Percentiles rank a stretch among this genome's conserved stretches.
Conservation (phyloP, 2,888 invertebrate species). For the Pardosa pseudoannulata region DNA sequence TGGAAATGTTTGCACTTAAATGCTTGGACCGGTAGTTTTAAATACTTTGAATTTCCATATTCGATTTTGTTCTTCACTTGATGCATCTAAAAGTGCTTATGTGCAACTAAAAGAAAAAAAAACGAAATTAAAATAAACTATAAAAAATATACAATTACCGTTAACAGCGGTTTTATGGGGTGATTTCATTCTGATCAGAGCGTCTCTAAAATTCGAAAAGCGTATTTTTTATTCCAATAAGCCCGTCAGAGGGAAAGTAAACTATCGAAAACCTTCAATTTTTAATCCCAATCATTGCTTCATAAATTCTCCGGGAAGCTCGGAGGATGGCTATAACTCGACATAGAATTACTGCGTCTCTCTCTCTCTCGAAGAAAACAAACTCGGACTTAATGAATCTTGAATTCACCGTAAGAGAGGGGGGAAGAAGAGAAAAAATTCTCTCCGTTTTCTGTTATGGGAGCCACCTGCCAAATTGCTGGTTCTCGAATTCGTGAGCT, state of each 20-base stretch:
- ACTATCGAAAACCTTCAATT: not conserved
- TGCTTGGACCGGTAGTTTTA: no score
- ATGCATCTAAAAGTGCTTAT: no score
- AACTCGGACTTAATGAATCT: conserved; percentile 4
- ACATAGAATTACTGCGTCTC: not conserved
- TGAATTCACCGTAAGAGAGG: not conserved
- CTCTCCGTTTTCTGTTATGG: conserved; percentile 59
- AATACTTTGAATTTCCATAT: no score
- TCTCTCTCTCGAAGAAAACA: not conserved
- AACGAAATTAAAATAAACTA: no score
- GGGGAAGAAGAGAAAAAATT: not conserved
- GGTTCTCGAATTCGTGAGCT: conserved; percentile 48
- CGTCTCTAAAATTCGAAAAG: no score
- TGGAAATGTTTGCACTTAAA: no score
- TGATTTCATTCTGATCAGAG: no score
- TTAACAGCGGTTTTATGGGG: no score
- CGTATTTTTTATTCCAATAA: no score
- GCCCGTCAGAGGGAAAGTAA: not conserved
- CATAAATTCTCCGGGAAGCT: not conserved
- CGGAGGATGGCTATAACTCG: not conserved
- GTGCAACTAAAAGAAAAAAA: no score
- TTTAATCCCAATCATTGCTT: conserved; percentile 9
- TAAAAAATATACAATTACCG: no score
- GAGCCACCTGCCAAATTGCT: conserved; percentile 59
- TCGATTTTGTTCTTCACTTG: no score